Base-by-base conservation (phyloP, 37 sponge, comb jelly and placozoan genomes). In the Geodia barretti region DNA sequence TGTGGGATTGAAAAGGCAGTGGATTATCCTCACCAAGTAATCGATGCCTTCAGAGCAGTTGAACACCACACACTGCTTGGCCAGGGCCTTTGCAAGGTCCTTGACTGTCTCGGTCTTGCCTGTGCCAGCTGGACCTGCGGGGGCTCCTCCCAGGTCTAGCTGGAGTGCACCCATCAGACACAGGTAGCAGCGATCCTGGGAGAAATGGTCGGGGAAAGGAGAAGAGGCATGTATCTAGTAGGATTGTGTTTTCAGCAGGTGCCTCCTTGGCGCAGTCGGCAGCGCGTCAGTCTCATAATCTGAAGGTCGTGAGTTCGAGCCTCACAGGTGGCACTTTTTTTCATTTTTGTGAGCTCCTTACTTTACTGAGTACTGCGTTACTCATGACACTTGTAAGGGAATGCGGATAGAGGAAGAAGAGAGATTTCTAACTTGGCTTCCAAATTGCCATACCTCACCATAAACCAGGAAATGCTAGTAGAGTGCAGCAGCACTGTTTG, bases 41-140 rank as follows among this genome's bases (percentile, higher is more conserved):
- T 98, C 99, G 1, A 98, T 90, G 31, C 96, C 95, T 36, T 98
- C 99, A 26, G 99, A 98, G 72, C 99, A 98, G 90, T 98, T 98
- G 92, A 98, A 98, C 77, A 98, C 99, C 28, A 98, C 99, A 86
- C 99, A 98, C 86, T 98, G 99, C 37, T 95, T 98, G 33, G 99
- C 99, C 35, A 98, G 81, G 4, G 92, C 94, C 72, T 98, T 98
- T 29, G 99, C 92, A 17, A 98, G 77, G 72, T 98, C 99, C 70
- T 98, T 98, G 28, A 90, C 90, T 24, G 94, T 96, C 79, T 98
- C 99, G 9, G 99, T 98, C 73, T 98, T 98, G 19, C 99, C 99
- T 24, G 99, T 98, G 26, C 99, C 99, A 41, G 99, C 99, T 67
- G 99, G 99, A 19, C 99, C 99, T 59, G 99, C 99, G 0, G 99